These are phyloP conservation scores for Turdus rufiventris DNA, from an alignment of 2,113 vertebrate species.

Conservation along the genomic window DNA sequence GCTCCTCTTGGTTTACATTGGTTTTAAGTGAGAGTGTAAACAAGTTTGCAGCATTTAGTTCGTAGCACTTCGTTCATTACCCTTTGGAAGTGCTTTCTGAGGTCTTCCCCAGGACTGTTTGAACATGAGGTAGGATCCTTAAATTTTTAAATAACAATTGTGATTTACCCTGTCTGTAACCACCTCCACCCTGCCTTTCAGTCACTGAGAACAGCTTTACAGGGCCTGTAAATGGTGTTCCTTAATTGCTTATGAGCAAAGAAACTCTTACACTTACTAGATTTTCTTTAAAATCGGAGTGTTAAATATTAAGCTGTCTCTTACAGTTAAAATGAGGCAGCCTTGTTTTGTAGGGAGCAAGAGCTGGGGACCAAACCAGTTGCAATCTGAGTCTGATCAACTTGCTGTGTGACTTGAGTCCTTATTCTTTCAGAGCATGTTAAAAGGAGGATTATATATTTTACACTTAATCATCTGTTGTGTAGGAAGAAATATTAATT, in stretches of 20 bases:
- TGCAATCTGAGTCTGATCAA: not conserved
- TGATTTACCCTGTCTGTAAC: not conserved
- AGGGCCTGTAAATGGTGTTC: not conserved
- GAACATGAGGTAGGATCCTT: not conserved
- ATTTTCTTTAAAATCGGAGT: not conserved
- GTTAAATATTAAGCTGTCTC: not conserved
- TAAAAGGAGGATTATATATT: not conserved
- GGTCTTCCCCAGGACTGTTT: not conserved
- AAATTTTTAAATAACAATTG: not conserved
- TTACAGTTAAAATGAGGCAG: not conserved
- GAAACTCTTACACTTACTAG: not conserved
- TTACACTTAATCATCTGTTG: not conserved
- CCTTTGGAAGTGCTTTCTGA: not conserved
- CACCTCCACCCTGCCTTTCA: not conserved
- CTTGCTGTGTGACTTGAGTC: not conserved
- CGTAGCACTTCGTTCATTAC: not conserved
- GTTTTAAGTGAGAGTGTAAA: not conserved
- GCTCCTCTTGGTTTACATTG: not conserved
- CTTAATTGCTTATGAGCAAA: slow-evolving; percentile 13
- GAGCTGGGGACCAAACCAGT: not conserved
- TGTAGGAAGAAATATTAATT: not conserved
- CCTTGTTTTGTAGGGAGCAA: not conserved
- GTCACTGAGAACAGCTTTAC: not conserved
- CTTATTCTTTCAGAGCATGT: not conserved
- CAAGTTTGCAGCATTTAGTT: not conserved